phyloP scores from a whole-genome alignment of 1,140 invertebrate genomes.

The Rhyacophila brunnea region DNA sequence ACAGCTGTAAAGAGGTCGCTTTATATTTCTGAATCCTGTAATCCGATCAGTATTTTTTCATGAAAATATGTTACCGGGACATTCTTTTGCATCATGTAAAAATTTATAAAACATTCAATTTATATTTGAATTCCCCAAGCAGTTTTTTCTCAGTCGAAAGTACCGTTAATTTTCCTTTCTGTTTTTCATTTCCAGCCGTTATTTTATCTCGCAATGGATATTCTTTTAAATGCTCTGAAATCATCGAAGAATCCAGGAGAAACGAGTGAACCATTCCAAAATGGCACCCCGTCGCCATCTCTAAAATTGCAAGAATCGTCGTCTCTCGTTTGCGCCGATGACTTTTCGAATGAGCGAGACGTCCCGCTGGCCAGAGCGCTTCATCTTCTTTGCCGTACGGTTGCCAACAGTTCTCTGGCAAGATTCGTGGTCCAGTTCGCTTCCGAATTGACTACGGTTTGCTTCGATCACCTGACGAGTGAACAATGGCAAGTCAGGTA shows the following conservation, averaged over 20 bases:
- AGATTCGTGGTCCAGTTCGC: slow-evolving; percentile 50
- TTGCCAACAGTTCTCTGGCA: slow-evolving; percentile 48
- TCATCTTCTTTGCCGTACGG: slow-evolving; percentile 48
- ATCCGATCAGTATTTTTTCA: too few species aligned
- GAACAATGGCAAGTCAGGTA: slow-evolving; percentile 53
- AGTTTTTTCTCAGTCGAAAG: too few species aligned
- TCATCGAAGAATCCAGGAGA: not conserved
- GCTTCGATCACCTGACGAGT: slow-evolving; percentile 46
- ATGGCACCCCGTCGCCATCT: not conserved
- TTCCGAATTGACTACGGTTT: slow-evolving; percentile 44
- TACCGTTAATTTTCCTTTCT: not conserved
- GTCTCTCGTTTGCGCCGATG: slow-evolving; percentile 38
- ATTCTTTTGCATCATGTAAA: too few species aligned
- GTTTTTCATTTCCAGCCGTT: slow-evolving; percentile 26
- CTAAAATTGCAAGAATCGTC: slow-evolving; percentile 39
- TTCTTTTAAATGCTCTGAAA: slow-evolving; percentile 16
- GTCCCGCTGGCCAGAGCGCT: slow-evolving; percentile 49
- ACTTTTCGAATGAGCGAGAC: slow-evolving; percentile 40
- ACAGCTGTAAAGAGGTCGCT: too few species aligned
- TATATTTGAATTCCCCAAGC: too few species aligned
- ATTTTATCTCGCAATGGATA: slow-evolving; percentile 23
- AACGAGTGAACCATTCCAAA: not conserved
- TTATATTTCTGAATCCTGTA: too few species aligned
- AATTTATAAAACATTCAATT: too few species aligned
- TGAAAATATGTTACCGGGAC: too few species aligned